phyloP scores from a whole-genome alignment of 2,113 vertebrate species.

The Elachura formosa region DNA sequence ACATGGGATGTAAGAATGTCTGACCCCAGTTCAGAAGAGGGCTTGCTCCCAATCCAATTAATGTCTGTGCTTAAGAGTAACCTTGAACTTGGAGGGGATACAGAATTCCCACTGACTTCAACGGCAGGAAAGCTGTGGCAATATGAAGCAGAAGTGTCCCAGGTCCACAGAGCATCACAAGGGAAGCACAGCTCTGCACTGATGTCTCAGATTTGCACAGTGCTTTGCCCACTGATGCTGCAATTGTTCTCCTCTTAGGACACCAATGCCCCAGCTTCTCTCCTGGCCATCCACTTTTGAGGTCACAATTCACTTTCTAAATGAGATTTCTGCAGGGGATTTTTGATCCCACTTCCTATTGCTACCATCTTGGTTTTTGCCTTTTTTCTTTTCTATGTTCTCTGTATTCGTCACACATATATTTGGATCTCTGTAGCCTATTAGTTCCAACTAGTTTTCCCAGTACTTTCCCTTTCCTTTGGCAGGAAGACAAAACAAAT shows the following conservation, averaged over 20 bases:
- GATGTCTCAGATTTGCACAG: fast-evolving
- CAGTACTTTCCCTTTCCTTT: neutral
- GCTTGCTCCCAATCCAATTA: neutral
- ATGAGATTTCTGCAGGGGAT: neutral
- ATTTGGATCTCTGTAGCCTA: neutral
- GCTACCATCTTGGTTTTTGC: neutral
- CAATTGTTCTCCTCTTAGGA: neutral
- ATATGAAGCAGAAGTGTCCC: neutral
- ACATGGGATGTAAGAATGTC: neutral
- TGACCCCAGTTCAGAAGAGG: neutral
- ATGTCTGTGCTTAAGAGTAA: neutral
- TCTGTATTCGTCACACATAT: too few relatives aligned
- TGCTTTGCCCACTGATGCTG: neutral
- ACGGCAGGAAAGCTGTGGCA: neutral
- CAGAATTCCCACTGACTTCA: neutral
- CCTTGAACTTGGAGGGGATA: neutral
- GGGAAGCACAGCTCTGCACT: neutral
- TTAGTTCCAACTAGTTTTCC: neutral
- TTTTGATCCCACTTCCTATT: neutral
- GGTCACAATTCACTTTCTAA: neutral
- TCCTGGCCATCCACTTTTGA: neutral
- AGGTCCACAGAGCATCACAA: neutral
- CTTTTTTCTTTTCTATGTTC: too few relatives aligned
- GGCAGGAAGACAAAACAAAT: neutral
- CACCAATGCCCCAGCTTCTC: neutral